phyloP scores from a whole-genome alignment of 2,113 vertebrate species.

The Nibea albiflora region DNA sequence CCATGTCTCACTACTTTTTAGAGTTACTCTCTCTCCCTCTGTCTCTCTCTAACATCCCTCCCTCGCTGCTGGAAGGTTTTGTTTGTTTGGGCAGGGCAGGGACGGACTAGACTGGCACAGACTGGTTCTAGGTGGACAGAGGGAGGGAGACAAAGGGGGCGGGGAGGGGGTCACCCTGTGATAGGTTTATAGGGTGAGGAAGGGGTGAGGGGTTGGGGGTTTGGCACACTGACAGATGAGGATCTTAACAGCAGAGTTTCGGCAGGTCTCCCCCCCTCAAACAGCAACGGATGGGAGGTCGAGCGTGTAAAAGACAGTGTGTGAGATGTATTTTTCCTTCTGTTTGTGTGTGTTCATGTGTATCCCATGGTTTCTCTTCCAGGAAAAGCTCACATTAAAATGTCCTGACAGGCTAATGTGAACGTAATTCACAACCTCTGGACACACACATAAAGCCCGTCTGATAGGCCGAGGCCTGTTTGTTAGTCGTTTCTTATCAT shows the following conservation, averaged over 20 bases:
- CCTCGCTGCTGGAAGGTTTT: conserved; percentile 56
- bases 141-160: conserved; percentile 29
- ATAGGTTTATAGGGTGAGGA: conserved; percentile 66
- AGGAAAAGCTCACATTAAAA: conserved; percentile 72
- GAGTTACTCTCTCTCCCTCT: conserved; percentile 13
- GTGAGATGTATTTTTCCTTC: conserved; percentile 12
- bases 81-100: conserved; percentile 75
- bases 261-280: conserved; percentile 31
- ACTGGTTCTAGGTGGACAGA: conserved; percentile 82
- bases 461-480: conserved; percentile 9
- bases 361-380: conserved; percentile 71
- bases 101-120: conserved; percentile 83
- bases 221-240: conserved; percentile 60
- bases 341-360: conserved; percentile 51
- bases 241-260: conserved; percentile 50
- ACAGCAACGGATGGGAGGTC: conserved; percentile 29
- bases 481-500: conserved; percentile 21
- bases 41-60: conserved; percentile 44
- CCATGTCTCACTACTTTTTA: conserved; percentile 25
- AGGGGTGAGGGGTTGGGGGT: neutral
- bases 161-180: conserved; percentile 44
- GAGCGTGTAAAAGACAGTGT: conserved; percentile 8
- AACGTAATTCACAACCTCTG: conserved; percentile 60
- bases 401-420: conserved; percentile 59
- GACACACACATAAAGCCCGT: conserved; percentile 49